These are phyloP conservation scores for Eubasilissa regina DNA, from an alignment of 1,140 invertebrate species.

Conservation along the genomic window DNA sequence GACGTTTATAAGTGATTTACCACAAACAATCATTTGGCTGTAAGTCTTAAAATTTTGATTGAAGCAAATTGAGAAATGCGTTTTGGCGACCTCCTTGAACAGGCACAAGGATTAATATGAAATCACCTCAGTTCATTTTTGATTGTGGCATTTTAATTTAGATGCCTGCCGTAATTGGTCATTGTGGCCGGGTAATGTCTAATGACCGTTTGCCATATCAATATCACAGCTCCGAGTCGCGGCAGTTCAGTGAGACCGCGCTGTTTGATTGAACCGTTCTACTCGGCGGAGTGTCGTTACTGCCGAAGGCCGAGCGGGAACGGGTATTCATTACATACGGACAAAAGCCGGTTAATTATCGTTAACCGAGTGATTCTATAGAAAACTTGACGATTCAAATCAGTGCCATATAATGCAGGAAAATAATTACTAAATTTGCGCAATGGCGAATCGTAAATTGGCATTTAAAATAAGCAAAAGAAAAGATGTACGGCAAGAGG, in stretches of 20 bases:
- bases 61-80: slow-evolving; percentile 4
- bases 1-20: no score
- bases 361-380: slow-evolving; percentile 5
- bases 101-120: slow-evolving; percentile 7
- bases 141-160: not conserved
- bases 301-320: slow-evolving; percentile 6
- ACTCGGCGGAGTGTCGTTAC: not conserved
- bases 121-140: slow-evolving; percentile 3
- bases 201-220: slow-evolving; percentile 20
- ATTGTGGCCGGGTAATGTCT: slow-evolving; percentile 21
- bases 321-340: slow-evolving; percentile 13
- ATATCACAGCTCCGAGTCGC: slow-evolving; percentile 16
- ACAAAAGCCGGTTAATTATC: slow-evolving; percentile 39
- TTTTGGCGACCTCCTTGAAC: slow-evolving; percentile 18
- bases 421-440: slow-evolving; percentile 13
- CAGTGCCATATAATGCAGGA: slow-evolving; percentile 8
- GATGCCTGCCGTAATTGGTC: slow-evolving; percentile 19
- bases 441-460: slow-evolving; percentile 2
- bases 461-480: not conserved
- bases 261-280: not conserved
- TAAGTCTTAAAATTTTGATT: no score
- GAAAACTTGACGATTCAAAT: not conserved
- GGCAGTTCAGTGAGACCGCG: no score
- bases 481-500: no score
- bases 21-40: no score